Base-by-base conservation (phyloP, 2,888 invertebrate genomes). In the Melanchra persicariae region DNA sequence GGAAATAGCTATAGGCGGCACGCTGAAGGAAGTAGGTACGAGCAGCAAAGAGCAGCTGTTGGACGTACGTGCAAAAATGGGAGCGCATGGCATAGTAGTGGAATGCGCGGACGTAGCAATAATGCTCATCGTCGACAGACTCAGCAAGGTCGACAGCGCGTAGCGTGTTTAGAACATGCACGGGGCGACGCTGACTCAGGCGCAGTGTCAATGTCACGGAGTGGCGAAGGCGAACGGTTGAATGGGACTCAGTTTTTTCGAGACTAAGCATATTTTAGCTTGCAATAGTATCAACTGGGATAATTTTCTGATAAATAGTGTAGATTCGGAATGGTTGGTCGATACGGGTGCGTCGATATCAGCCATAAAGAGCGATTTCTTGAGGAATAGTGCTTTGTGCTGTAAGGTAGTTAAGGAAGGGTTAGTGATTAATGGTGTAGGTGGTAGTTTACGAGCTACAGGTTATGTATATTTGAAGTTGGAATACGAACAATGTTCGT, bases 341-440 rank as follows among this genome's bases (percentile, higher is more conserved):
- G 61, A 40, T 34, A 7, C 34, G 40, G 40, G 61, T 61, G 61
- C 61, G 22, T 49, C 61, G 9, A 49, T 61, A 61, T 61, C 49
- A 8, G 61, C 61, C 47, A 24, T 58, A 58, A 58, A 58, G 5
- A 54, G 22, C 26, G 22, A 7, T 47, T 61, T 49, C 1, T 49
- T 61, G 2, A 54, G 9, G 43, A 30, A 55, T 45, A 57, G 57
- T 22, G 64, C 64, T 55, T 55, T 57, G 34, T 22, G 45, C 22
- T 65, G 8, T 66, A 49, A 58, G 26, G 9, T 49, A n/a, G 40
- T 57, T 66, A 58, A 37, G 58, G 49, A 49, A 40, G 49, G 51
- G 37, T 66, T 57, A 15, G 66, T 57, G 34, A 65, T 57, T 5
- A 49, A 65, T 57, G 65, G 65, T 65, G 40, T 69, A 54, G 63